Evolutionary conservation across 1,140 invertebrate species (phyloP), one percentile per base, ranked within the genome.

Genomic region (Drosophila punjabiensis): DNA sequence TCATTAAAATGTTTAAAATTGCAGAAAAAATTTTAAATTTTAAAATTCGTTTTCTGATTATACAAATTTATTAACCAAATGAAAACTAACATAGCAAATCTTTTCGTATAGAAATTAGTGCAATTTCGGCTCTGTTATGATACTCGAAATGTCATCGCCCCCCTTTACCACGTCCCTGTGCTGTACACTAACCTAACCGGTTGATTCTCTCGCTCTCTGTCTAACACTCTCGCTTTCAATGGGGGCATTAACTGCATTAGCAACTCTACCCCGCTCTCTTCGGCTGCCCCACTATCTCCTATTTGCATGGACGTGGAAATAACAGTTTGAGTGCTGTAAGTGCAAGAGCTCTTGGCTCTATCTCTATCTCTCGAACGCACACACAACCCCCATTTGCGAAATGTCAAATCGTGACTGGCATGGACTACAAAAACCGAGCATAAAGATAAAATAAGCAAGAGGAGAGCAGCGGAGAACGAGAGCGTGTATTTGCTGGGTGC

Each of bases 331-430:
- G 48, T 30, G 41, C 18, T 43, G 37, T 32, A n/a, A 32, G 39
- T 61, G 41, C 28, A 43, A 66, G 18, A 45, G 39, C 61, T 43
- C 60, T 28, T 20, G 18, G 28, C 41, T 33, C 28, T 63, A 16
- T 18, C 41, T 33, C 28, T 63, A 16, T 18, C 35, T 32, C 24
- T 32, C 20, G 33, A 4, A 32, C 43, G 11, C 20, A 45, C 16
- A 67, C 41, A 67, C 50, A 53, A 5, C 5, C 9, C 24, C n/a
- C 32, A 30, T 24, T 74, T 74, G 55, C 71, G 47, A 74, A 74
- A 74, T 74, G 56, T 43, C 45, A 74, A 75, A 74, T 53, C 68
- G 64, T 69, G 68, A 56, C 64, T 67, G 70, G n/a, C 53, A 59
- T 74, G 35, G 30, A 55, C 37, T 47, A 68, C 48, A 71, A 37